These are phyloP conservation scores for Oceanodroma tethys DNA, from an alignment of 2,113 vertebrate genomes.

Conservation along the genomic window DNA sequence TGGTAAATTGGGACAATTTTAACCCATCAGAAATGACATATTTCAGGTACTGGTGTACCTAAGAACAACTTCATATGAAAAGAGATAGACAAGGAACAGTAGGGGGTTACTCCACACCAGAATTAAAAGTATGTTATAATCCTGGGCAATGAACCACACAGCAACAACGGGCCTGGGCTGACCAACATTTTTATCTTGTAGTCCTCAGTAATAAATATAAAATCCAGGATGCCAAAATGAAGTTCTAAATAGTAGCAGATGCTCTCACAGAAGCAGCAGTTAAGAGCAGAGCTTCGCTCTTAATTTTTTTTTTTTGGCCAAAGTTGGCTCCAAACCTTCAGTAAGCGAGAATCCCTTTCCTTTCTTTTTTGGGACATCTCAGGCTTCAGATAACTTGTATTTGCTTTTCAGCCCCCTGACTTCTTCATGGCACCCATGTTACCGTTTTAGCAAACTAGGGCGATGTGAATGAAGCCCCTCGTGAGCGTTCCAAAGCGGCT, in stretches of 20 bases:
- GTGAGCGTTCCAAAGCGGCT: background rate
- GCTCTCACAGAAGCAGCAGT: background rate
- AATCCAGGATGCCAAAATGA: background rate
- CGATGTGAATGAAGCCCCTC: background rate
- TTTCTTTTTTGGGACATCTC: background rate
- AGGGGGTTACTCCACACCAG: background rate
- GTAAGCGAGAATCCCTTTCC: background rate
- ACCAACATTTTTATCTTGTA: background rate
- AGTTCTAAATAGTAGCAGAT: background rate
- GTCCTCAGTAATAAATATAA: background rate
- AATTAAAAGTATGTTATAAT: background rate
- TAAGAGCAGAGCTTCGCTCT: background rate
- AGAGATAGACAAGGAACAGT: background rate
- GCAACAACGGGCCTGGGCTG: background rate
- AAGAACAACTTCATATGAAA: background rate
- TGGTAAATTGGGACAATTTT: background rate
- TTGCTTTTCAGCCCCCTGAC: background rate
- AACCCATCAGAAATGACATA: background rate
- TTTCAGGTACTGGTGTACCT: background rate
- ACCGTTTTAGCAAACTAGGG: background rate
- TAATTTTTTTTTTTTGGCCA: too few relatives aligned
- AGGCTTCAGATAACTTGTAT: background rate
- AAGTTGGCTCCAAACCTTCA: background rate
- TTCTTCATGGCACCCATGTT: background rate
- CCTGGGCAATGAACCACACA: background rate